These are phyloP conservation scores for Indicator indicator DNA, from an alignment of 2,113 vertebrate genomes.

Conservation along the genomic window DNA sequence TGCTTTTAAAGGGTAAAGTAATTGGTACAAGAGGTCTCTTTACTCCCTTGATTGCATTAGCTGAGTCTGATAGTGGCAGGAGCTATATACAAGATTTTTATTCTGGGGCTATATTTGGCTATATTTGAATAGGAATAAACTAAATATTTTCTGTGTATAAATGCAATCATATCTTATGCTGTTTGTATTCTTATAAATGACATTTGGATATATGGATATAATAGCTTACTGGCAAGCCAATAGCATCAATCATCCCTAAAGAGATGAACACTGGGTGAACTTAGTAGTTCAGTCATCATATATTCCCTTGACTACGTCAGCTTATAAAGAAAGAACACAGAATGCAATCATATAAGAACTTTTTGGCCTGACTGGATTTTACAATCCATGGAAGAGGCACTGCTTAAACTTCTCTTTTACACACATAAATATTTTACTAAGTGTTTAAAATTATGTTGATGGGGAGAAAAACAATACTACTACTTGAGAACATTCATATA, in stretches of 20 bases:
- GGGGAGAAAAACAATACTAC: neutral
- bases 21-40: neutral
- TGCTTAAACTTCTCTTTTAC: neutral
- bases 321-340: neutral
- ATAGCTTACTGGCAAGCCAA: neutral
- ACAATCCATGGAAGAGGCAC: neutral
- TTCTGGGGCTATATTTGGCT: neutral
- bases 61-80: neutral
- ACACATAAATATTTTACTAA: neutral
- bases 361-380: neutral
- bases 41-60: neutral
- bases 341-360: neutral
- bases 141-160: neutral
- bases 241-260: neutral
- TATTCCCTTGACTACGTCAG: neutral
- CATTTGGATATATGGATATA: neutral
- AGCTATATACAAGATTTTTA: neutral
- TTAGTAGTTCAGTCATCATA: neutral
- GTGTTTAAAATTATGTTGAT: neutral
- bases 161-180: neutral
- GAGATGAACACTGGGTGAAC: neutral
- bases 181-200: neutral
- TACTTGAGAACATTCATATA: neutral
- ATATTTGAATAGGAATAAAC: neutral
- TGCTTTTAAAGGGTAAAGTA: neutral